Evolutionary conservation across 2,888 invertebrate species (phyloP).

Genomic region (Dasypolia templi): DNA sequence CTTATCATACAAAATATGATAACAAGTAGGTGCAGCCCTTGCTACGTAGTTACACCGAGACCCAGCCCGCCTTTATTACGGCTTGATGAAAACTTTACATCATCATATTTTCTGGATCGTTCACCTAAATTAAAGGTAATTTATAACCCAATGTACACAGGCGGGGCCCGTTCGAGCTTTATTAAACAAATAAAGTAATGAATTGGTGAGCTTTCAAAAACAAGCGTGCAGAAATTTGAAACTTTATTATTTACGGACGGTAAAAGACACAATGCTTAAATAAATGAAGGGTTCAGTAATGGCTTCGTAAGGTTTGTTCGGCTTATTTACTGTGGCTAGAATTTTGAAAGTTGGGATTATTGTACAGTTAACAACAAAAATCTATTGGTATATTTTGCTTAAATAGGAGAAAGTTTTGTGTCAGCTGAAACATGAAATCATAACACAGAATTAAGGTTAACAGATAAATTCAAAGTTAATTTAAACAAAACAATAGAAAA

Average conservation of each 20-base stretch:
- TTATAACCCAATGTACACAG: slow-evolving; percentile 84
- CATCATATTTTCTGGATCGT: slow-evolving; percentile 88
- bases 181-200: slow-evolving; percentile 89
- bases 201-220: slow-evolving; percentile 85
- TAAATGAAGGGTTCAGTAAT: slow-evolving; percentile 73
- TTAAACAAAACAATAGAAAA: slow-evolving; percentile 41
- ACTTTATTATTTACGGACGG: slow-evolving; percentile 83
- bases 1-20: slow-evolving; percentile 68
- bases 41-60: slow-evolving; percentile 67
- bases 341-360: slow-evolving; percentile 63
- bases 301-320: slow-evolving; percentile 60
- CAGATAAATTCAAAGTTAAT: slow-evolving; percentile 51
- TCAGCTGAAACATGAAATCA: slow-evolving; percentile 49
- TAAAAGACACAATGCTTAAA: slow-evolving; percentile 75
- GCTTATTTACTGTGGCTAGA: slow-evolving; percentile 64
- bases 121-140: slow-evolving; percentile 89
- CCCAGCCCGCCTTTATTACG: slow-evolving; percentile 79
- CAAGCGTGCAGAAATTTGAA: slow-evolving; percentile 83
- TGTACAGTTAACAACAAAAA: slow-evolving; percentile 55
- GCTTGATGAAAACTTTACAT: slow-evolving; percentile 87
- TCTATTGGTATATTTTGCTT: slow-evolving; percentile 53
- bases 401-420: slow-evolving; percentile 53
- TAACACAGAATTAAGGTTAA: slow-evolving; percentile 49
- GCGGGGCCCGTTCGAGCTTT: slow-evolving; percentile 84
- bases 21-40: slow-evolving; percentile 72